These are phyloP conservation scores for Chiloscyllium punctatum DNA, from an alignment of 2,797 vertebrate genomes.

Conservation along the genomic window DNA sequence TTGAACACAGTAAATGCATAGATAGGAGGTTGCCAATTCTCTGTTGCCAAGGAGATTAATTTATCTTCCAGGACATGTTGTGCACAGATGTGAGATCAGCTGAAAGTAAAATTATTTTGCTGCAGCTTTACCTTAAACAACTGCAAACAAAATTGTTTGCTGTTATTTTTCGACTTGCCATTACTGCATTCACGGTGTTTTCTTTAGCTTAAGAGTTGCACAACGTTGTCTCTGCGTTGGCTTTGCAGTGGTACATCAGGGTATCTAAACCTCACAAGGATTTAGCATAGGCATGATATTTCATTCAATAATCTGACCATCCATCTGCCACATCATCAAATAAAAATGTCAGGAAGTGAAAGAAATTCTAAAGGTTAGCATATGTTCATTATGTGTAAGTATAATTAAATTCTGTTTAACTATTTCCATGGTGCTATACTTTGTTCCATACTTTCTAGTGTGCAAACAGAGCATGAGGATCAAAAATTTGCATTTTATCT, in stretches of 20 bases:
- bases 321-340: neutral
- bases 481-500: neutral
- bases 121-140: neutral
- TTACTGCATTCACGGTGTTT: neutral
- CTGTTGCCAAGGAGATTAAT: conserved; percentile 36
- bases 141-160: neutral
- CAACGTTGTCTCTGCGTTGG: neutral
- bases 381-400: neutral
- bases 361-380: neutral
- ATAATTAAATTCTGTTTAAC: neutral
- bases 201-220: neutral
- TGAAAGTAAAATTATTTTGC: conserved; percentile 35
- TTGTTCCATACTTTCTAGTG: neutral
- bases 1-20: conserved; percentile 19
- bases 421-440: neutral
- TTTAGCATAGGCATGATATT: neutral
- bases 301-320: neutral
- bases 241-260: neutral
- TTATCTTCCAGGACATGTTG: conserved; percentile 34
- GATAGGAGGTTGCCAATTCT: conserved; percentile 32
- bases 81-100: conserved; percentile 36
- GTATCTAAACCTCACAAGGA: neutral
- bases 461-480: neutral
- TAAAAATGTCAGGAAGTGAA: neutral
- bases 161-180: neutral